Evolutionary conservation across 2,888 invertebrate species (phyloP).

Genomic region (Acrocyrtus sp.): DNA sequence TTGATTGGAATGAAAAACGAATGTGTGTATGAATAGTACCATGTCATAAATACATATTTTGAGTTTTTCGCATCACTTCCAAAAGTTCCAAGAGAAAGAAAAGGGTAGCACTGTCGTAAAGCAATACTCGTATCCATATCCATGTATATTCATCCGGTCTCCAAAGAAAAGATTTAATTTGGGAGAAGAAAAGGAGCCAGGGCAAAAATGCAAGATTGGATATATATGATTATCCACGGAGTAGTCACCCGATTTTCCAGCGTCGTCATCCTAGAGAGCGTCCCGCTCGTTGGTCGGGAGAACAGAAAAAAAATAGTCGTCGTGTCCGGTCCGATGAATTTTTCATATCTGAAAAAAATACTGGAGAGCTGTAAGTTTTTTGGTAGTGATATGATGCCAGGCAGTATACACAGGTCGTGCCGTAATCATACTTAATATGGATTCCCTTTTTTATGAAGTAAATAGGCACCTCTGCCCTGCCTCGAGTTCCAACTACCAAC

Average conservation of each 20-base stretch:
- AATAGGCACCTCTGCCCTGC: not conserved
- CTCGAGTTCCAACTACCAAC: too few relatives aligned
- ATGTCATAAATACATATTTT: too few relatives aligned
- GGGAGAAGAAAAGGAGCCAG: constrained; percentile 11
- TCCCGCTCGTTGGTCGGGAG: constrained; percentile 34
- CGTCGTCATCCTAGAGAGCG: constrained; percentile 11
- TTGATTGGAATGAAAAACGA: not conserved
- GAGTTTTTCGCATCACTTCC: too few relatives aligned
- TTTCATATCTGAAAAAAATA: too few relatives aligned
- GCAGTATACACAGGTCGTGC: too few relatives aligned
- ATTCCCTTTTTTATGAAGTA: not conserved
- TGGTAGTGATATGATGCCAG: not conserved
- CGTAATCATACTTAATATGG: too few relatives aligned
- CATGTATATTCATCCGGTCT: too few relatives aligned
- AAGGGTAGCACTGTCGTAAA: too few relatives aligned
- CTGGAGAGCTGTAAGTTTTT: not conserved
- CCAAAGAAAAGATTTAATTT: constrained; percentile 46
- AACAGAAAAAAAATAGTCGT: too few relatives aligned
- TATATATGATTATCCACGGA: constrained; percentile 17
- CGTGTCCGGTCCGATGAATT: constrained; percentile 42
- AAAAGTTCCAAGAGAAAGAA: too few relatives aligned
- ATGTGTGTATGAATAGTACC: too few relatives aligned
- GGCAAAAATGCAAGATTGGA: constrained; percentile 21
- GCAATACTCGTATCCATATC: too few relatives aligned
- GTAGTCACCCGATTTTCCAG: constrained; percentile 39